These are phyloP conservation scores for Drosophila ogumai DNA, from an alignment of 1,140 invertebrate genomes.

Conservation along the genomic window DNA sequence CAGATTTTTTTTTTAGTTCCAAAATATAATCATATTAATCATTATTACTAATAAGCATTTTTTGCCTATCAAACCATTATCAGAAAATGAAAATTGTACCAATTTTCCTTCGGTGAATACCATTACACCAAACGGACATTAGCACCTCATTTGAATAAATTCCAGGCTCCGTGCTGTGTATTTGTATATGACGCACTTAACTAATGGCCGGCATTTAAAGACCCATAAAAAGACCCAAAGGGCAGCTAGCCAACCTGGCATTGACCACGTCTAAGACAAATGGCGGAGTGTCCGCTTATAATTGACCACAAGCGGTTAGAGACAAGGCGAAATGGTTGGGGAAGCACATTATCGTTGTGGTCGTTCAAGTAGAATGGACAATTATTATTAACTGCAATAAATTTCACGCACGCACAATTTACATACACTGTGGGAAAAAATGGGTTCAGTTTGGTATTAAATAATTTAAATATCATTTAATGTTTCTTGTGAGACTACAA, in stretches of 20 bases:
- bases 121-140: conserved; percentile 48
- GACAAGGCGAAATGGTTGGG: conserved; percentile 8
- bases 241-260: conserved; percentile 30
- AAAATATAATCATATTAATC: too few species aligned
- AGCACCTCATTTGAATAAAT: conserved; percentile 76
- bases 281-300: conserved; percentile 74
- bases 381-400: conserved; percentile 84
- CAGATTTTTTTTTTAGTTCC: too few species aligned
- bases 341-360: conserved; percentile 40
- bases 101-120: conserved; percentile 10
- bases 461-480: too few species aligned
- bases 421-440: conserved; percentile 53
- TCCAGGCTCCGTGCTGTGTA: conserved; percentile 16
- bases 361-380: conserved; percentile 75
- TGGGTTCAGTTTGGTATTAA: too few species aligned
- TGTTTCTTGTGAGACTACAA: too few species aligned
- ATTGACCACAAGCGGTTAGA: conserved; percentile 72
- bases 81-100: not conserved
- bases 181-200: conserved; percentile 40
- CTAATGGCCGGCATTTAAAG: conserved; percentile 70
- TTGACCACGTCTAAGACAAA: conserved; percentile 72
- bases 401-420: conserved; percentile 83
- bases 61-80: not conserved
- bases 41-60: not conserved
- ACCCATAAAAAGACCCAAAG: conserved; percentile 56